Base-by-base conservation (phyloP, 2,113 vertebrate genomes). In the Prietella phreatophila region DNA sequence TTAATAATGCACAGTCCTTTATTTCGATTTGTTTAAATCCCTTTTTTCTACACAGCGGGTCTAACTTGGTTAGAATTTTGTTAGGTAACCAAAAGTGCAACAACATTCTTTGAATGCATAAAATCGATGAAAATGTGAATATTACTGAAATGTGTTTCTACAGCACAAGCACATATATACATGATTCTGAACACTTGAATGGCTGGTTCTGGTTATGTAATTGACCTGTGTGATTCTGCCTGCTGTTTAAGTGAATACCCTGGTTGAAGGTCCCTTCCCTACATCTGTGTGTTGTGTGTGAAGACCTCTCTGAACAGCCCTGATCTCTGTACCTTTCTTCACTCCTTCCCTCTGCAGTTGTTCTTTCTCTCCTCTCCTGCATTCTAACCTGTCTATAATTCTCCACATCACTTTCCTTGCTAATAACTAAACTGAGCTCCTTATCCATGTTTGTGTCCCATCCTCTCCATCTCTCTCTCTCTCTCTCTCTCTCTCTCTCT, bases 401-500 rank as follows among this genome's bases (percentile, higher is more conserved):
- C 36, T 86, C 76, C 83, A 63, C 82, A 83, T 79, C 56, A 84
- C 60, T 67, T 61, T 76, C 55, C 47, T 67, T 39, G 81, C 65
- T 82, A 63, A 73, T 60, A 27, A 79, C 81, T 83, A n/a, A 56
- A 83, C 27, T 53, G 42, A 53, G 50, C n/a, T 88, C 93, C 90
- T 94, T 92, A 93, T 89, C 88, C 92, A 93, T 93, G 92, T 90
- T 93, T 82, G 91, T 91, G 53, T 82, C 50, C 58, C 73, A 19
- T 63, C 22, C 92, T 93, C 27, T 15, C 30, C 14, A 13, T 25
- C 61, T 14, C 53, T 5, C 4, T 60, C 56, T 94, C 94, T 93
- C 91, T 47, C 53, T 84, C 69, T 80, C 60, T 85, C 85, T 76
- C 94, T 92, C 94, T 93, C 93, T 83, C 93, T 92, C 89, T 94